Evolutionary conservation across 2,888 invertebrate genomes (phyloP).

Genomic region (Onthophagus sagittarius): DNA sequence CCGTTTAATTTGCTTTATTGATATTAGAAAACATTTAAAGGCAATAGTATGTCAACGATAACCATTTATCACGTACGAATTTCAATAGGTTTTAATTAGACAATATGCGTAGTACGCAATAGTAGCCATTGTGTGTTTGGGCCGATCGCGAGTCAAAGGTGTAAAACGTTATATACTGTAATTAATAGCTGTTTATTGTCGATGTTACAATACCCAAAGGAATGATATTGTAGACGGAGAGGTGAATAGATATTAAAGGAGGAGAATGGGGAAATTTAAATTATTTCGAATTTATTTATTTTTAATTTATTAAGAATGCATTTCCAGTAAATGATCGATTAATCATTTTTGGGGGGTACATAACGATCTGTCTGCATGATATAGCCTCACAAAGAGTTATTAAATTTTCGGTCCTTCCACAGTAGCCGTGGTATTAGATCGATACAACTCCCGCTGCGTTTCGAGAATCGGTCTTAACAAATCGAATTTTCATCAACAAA

Average conservation of each 20-base stretch:
- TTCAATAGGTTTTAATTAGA: neutral
- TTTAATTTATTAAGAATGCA: neutral
- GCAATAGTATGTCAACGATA: neutral
- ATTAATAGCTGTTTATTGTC: neutral
- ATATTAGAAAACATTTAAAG: neutral
- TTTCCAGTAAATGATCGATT: neutral
- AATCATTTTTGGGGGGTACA: neutral
- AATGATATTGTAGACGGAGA: neutral
- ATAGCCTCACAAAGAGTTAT: neutral
- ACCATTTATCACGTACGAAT: neutral
- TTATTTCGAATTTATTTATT: neutral
- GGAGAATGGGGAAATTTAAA: neutral
- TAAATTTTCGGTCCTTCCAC: neutral
- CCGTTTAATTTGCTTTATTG: neutral
- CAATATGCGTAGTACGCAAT: neutral
- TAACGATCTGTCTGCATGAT: neutral
- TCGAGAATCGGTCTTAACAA: neutral
- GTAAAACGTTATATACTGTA: neutral
- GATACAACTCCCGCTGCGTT: neutral
- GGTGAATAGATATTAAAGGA: neutral
- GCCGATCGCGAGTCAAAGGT: neutral
- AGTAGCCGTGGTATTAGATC: neutral
- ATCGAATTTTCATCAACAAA: neutral
- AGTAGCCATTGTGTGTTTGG: neutral
- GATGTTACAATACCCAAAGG: neutral